These are phyloP conservation scores for Muschampia plurimacula DNA, from an alignment of 2,888 invertebrate genomes.

Conservation along the genomic window DNA sequence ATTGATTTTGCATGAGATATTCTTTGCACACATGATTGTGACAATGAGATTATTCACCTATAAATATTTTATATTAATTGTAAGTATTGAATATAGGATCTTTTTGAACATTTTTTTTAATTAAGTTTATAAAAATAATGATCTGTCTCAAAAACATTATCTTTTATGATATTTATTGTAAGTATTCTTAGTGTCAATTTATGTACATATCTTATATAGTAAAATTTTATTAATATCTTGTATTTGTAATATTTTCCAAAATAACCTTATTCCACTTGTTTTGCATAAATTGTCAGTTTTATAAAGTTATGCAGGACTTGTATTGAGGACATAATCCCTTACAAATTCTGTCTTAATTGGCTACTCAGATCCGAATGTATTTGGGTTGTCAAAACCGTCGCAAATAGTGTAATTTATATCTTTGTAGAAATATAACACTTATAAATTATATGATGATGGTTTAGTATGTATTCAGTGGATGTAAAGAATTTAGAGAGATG, in stretches of 20 bases:
- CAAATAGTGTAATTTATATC: no score
- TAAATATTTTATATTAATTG: background rate
- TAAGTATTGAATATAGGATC: background rate
- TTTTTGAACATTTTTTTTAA: slow-evolving; percentile 4
- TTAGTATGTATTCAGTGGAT: no score
- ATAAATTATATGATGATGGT: background rate
- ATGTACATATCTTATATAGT: slow-evolving; percentile 40
- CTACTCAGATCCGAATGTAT: no score
- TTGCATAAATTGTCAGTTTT: slow-evolving; percentile 3
- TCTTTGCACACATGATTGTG: slow-evolving; percentile 3
- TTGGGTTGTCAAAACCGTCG: no score
- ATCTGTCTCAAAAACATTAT: slow-evolving; percentile 8
- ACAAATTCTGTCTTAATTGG: no score
- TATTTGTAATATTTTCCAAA: slow-evolving; percentile 7
- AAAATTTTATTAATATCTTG: background rate
- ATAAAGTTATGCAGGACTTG: background rate
- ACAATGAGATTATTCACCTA: slow-evolving; percentile 12
- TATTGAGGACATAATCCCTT: no score
- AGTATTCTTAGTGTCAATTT: slow-evolving; percentile 47
- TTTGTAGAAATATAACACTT: no score
- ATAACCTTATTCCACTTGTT: background rate
- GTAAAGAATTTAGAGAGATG: background rate
- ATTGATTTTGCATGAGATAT: background rate
- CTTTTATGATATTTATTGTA: slow-evolving; percentile 27
- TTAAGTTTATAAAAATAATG: slow-evolving; percentile 8